Base-by-base conservation (phyloP, 1,140 invertebrate species). In the Acyrthosiphon pisum region DNA sequence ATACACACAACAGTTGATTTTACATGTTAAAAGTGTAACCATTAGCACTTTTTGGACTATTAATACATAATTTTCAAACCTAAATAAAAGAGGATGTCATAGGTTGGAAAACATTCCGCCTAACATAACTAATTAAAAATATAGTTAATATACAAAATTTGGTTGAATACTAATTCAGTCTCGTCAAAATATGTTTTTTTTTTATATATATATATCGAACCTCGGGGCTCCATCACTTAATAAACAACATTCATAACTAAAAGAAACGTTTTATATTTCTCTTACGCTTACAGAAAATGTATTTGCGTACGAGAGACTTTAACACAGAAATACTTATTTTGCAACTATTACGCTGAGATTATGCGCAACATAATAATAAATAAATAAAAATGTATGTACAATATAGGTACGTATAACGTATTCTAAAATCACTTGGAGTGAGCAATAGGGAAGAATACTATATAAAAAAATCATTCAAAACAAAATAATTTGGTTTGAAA, bases 151-250 rank as follows among this genome's bases (percentile, higher is more conserved):
- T 86, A 93, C 91, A 93, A 86, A 93, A 93, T 93, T 86, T 86
- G 50, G 35, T 93, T 93, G 91, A 93, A 93, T 93, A 93, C 91
- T 93, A 92, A 44, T 14, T 93, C 91, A 93, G 91, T 93, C 91
- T 93, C 91, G 8, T 93, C 35, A 86, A 83, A 92, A 92, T 88
- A 35, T 86, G n/a, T 86, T 91, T 46, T 91, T 48, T 91, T 48
- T 83, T 30, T 91, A 22, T 68, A 84, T 44, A 84, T 44, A 87
- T 46, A 88, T 84, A 84, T 53, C 91, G 90, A 93, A 93, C 68
- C 60, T 48, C 4, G 23, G 76, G 90, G 68, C 68, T 86, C 81
- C 81, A 83, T 86, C 76, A 20, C 93, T 88, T 93, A 60, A 89
- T 90, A 60, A 93, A 87, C 83, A 88, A 93, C 87, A 89, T 90